Conservation (phyloP, 2,797 vertebrate genomes). For the Spheniscus humboldti region DNA sequence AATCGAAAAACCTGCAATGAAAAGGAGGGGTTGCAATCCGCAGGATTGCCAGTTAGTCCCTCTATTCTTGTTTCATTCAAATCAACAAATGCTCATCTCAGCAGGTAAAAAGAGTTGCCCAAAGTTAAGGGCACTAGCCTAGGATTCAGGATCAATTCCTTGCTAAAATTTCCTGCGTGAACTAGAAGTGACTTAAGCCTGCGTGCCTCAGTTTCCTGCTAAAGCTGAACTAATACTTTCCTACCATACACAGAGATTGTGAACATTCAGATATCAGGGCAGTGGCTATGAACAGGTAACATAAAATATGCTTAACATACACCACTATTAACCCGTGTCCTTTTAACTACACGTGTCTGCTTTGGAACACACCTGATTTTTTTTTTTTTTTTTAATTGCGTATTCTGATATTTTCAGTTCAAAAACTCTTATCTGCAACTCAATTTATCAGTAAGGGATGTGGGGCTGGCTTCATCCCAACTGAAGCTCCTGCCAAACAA, state of each 20-base stretch:
- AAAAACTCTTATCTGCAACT: neutral
- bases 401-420: neutral
- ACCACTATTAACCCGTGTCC: too few species aligned
- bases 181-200: accelerated
- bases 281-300: accelerated
- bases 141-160: neutral
- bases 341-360: neutral
- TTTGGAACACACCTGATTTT: accelerated
- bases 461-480: neutral
- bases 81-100: neutral
- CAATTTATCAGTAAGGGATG: neutral
- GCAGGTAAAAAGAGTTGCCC: too few species aligned
- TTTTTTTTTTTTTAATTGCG: neutral
- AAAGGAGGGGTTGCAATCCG: neutral
- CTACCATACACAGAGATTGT: accelerated
- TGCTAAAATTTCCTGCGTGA: neutral
- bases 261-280: accelerated
- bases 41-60: neutral
- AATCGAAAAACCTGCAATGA: accelerated
- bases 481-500: neutral
- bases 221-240: neutral
- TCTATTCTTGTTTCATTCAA: neutral
- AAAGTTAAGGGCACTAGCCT: neutral
- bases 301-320: neutral
- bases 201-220: neutral